Evolutionary conservation across 2,888 invertebrate species (phyloP).

Genomic region (Chironomus riparius): DNA sequence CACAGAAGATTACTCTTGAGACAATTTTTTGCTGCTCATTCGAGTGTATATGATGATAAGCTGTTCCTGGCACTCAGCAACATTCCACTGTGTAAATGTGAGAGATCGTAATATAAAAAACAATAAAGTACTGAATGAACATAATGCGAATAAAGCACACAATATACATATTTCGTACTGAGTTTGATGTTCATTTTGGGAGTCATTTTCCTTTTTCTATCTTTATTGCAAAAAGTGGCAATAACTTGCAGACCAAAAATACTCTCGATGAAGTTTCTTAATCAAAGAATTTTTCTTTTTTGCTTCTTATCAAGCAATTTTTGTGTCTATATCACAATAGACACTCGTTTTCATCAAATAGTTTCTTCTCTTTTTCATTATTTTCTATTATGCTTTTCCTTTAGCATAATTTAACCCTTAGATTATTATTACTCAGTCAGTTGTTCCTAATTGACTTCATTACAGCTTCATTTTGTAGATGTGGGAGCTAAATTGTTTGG

Average conservation of each 20-base stretch:
- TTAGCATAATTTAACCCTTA: too few relatives aligned
- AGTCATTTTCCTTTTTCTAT: slow-evolving; percentile 1
- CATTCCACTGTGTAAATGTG: neutral
- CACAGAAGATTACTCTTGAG: too few relatives aligned
- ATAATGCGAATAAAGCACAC: too few relatives aligned
- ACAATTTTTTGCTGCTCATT: neutral
- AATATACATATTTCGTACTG: neutral
- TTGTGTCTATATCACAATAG: neutral
- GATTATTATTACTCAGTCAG: too few relatives aligned
- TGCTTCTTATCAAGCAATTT: neutral
- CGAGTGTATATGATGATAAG: neutral
- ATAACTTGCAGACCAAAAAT: slow-evolving; percentile 20
- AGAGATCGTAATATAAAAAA: neutral
- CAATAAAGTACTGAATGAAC: neutral
- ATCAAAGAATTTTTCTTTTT: neutral
- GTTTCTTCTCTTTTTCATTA: neutral
- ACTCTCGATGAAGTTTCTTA: neutral
- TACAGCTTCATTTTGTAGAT: too few relatives aligned
- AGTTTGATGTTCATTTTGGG: slow-evolving; percentile 18
- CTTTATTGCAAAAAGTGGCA: neutral
- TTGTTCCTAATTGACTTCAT: too few relatives aligned
- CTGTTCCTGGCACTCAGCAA: neutral
- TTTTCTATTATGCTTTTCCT: too few relatives aligned
- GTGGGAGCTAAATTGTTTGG: too few relatives aligned
- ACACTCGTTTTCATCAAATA: neutral